Percentiles rank a stretch among this genome's conserved stretches.
Conservation (phyloP, 2,888 invertebrate species). For the Volucella inflata region DNA sequence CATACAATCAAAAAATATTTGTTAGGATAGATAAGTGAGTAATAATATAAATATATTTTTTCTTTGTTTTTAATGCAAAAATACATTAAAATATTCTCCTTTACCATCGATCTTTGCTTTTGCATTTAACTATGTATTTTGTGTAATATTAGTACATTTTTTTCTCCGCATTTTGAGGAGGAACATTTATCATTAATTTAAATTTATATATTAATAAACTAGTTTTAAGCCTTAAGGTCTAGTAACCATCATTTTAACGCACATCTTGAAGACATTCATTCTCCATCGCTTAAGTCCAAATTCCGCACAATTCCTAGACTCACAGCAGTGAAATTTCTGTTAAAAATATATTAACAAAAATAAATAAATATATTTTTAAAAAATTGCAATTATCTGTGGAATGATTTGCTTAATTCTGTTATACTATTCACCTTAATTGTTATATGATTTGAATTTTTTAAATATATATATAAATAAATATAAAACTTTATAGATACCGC, state of each 20-base stretch:
- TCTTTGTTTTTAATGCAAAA: constrained; percentile 67
- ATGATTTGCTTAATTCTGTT: no score
- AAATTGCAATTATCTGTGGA: constrained; percentile 76
- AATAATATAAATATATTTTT: constrained; percentile 73
- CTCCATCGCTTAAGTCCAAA: constrained; percentile 65
- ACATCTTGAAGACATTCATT: constrained; percentile 75
- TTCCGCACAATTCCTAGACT: constrained; percentile 78
- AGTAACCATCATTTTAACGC: constrained; percentile 79
- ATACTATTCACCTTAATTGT: no score
- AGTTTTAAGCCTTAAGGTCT: constrained; percentile 78
- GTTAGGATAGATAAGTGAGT: constrained; percentile 65
- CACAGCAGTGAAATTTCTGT: constrained; percentile 83
- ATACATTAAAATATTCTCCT: constrained; percentile 65
- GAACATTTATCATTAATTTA: constrained; percentile 71
- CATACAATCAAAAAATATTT: constrained; percentile 70
- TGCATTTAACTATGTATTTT: constrained; percentile 40
- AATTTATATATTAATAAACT: constrained; percentile 74
- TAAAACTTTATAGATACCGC: no score
- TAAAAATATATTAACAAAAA: constrained; percentile 18
- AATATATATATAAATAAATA: no score
- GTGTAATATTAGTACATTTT: constrained; percentile 67
- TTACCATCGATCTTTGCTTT: constrained; percentile 44
- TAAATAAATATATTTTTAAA: neutral
- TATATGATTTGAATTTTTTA: no score
- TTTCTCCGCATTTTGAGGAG: constrained; percentile 75